Base-by-base conservation (phyloP, 2,797 vertebrate genomes). In the Labeo calbasu region DNA sequence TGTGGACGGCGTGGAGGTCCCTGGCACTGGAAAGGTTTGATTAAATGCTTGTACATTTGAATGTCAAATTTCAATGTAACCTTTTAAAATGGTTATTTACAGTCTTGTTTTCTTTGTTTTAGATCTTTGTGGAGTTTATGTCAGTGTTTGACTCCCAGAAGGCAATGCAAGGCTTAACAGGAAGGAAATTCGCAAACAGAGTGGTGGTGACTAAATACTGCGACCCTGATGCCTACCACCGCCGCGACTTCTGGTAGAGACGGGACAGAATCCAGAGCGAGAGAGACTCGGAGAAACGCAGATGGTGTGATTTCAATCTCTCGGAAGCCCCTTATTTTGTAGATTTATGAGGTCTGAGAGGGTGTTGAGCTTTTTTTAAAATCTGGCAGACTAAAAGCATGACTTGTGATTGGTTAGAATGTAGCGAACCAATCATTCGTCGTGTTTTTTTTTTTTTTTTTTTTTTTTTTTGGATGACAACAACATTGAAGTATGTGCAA, bases 121-220 rank as follows among this genome's bases (percentile, higher is more conserved):
- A 98, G 97, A 97, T 98, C 88, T 98, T 98, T 78, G 96, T 98
- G 94, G 97, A 98, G 92, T 98, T 98, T 92, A 97, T 95, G 87
- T 97, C 97, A 0, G 96, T 98, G 84, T 97, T 97, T 57, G 97
- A 98, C 94, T 97, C 96, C 92, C 97, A 98, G 95, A 98, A 98
- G 93, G 97, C 97, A 92, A 97, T 97, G 97, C 97, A 98, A 93
- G 97, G 96, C 82, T 94, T 98, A 86, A 97, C 96, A 0, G 97
- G 97, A 88, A 95, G 97, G 91, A 98, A 97, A 92, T 98, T 98
- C 89, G 97, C 97, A 89, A 98, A 97, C 94, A 94, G 97, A 91
- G 96, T 98, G 92, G 97, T 98, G 84, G 97, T 98, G 92, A 97
- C 96, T 88, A 98, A 98, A 90, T 98, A 97, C 94, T 98, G 96